These are phyloP conservation scores for Melanophora roralis DNA, from an alignment of 2,888 invertebrate species.

Conservation along the genomic window DNA sequence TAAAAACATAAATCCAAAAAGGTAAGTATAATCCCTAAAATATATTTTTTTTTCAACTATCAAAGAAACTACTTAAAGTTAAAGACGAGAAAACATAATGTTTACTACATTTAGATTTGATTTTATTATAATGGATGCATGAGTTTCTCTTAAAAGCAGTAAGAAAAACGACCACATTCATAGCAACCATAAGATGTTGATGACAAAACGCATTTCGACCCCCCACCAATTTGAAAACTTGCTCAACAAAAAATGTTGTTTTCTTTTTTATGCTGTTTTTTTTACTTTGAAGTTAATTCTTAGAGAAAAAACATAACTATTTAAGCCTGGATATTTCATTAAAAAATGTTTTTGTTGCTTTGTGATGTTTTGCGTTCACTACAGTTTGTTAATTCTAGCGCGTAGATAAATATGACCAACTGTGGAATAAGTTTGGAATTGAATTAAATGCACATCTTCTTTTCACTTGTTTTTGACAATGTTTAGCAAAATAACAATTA, in stretches of 20 bases:
- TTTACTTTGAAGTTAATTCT: conserved; percentile 6
- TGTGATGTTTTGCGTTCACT: no score
- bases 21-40: not conserved
- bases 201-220: not conserved
- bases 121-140: conserved; percentile 7
- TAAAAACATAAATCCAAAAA: not conserved
- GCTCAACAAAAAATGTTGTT: no score
- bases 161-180: not conserved
- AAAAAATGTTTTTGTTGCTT: conserved; percentile 43
- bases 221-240: no score
- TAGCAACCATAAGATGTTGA: not conserved
- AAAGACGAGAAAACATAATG: not conserved
- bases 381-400: no score
- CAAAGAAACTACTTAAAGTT: not conserved
- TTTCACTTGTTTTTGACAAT: no score
- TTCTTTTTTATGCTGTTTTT: no score
- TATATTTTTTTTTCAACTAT: not conserved
- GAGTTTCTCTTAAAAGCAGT: not conserved
- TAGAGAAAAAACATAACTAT: conserved; percentile 69
- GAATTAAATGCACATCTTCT: no score
- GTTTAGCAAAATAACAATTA: no score
- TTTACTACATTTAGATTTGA: not conserved
- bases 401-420: no score
- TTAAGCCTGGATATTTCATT: conserved; percentile 69
- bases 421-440: no score